phyloP scores from a whole-genome alignment of 2,797 vertebrate genomes.

The Sandelia bainsii region DNA sequence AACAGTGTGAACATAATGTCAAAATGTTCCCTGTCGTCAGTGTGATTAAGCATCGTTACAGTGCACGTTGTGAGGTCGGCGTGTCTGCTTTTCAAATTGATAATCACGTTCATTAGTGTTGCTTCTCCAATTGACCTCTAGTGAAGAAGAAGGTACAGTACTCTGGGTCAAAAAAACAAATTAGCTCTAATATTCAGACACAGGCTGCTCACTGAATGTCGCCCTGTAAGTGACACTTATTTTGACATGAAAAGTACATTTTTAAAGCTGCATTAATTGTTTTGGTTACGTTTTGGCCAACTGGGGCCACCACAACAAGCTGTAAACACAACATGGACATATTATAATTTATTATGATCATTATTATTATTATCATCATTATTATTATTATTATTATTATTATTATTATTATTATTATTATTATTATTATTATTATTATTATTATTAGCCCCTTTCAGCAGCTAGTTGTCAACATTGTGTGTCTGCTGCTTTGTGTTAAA shows the following conservation, averaged over 20 bases:
- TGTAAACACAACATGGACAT: background rate
- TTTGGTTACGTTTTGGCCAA: background rate
- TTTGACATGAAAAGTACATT: background rate
- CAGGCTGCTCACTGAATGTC: background rate
- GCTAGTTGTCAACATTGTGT: background rate
- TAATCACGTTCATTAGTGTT: background rate
- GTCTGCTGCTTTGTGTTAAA: no score
- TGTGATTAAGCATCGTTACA: background rate
- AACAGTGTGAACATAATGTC: background rate
- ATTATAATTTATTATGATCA: no score
- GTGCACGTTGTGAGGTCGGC: background rate
- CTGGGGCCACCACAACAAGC: background rate
- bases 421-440: no score
- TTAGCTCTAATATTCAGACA: background rate
- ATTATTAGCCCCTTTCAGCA: background rate
- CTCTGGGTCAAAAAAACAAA: slow-evolving; percentile 5
- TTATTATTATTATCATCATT: no score
- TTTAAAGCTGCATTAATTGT: background rate
- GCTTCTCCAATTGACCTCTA: slow-evolving; percentile 10
- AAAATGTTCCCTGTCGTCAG: background rate
- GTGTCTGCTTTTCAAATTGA: background rate
- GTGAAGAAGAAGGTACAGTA: slow-evolving; percentile 4
- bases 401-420: no score
- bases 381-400: no score
- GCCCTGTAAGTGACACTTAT: background rate